Conservation (phyloP, 2,113 vertebrate genomes). For the Chaetodon trifascialis region DNA sequence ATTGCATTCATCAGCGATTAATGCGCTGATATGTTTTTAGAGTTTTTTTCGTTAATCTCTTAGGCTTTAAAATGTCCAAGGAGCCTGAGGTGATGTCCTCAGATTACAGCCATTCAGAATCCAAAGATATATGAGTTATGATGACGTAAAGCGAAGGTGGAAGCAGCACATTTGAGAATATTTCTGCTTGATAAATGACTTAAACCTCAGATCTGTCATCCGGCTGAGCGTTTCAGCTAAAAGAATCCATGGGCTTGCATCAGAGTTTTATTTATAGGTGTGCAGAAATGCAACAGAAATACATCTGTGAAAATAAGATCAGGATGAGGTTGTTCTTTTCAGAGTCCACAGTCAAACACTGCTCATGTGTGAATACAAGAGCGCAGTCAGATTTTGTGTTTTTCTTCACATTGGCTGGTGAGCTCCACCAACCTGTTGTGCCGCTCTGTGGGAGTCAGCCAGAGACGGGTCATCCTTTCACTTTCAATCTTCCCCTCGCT, state of each 20-base stretch:
- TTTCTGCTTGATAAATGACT: neutral
- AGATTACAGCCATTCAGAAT: neutral
- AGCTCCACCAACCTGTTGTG: slow-evolving; percentile 75
- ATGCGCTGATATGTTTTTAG: neutral
- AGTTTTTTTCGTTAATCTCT: neutral
- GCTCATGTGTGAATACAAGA: slow-evolving; percentile 35
- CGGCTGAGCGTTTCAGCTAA: no score
- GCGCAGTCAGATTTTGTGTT: slow-evolving; percentile 45
- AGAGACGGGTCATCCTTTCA: slow-evolving; percentile 57
- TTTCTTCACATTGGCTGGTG: slow-evolving; percentile 34
- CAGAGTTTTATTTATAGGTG: slow-evolving; percentile 17
- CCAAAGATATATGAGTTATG: neutral
- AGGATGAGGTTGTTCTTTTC: slow-evolving; percentile 29
- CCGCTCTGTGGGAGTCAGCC: slow-evolving; percentile 63
- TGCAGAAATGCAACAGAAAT: slow-evolving; percentile 16
- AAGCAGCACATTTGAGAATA: no score
- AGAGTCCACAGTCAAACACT: slow-evolving; percentile 17
- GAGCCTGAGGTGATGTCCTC: neutral
- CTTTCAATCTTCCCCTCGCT: slow-evolving; percentile 42
- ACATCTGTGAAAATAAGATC: slow-evolving; percentile 13
- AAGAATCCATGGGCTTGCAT: neutral
- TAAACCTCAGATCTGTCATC: neutral
- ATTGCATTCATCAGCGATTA: slow-evolving; percentile 2
- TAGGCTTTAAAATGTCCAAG: no score
- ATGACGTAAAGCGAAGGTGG: no score